Evolutionary conservation across 2,888 invertebrate species (phyloP), one percentile per base, ranked within the genome.

Genomic region (Thymelicus lineola): DNA sequence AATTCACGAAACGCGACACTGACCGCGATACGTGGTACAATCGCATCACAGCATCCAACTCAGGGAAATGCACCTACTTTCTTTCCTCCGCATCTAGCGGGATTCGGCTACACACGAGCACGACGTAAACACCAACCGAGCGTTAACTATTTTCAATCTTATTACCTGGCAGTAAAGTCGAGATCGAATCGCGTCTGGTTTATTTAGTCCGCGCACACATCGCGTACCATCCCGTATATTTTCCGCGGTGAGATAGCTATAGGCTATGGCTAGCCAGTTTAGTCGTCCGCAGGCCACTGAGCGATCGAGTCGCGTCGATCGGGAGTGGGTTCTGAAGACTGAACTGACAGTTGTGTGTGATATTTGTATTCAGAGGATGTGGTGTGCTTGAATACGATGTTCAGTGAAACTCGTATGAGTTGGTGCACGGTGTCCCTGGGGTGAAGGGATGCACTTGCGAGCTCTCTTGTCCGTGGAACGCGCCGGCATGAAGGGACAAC

Each of bases 401-500:
- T 86, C 79, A 86, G 90, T 86, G 90, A 86, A 84, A 84, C 82
- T 82, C 85, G 85, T 83, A 87, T 84, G 83, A 81, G 79, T 82
- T 67, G 72, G 68, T 80, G 86, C 83, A 86, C 83, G 88, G 88
- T 89, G 82, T 80, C 82, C 82, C 78, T 84, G 82, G 85, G 85
- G 85, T 89, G 84, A 88, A 78, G 77, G 78, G 86, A 89, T 91
- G 90, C 89, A 88, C 82, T 84, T 90, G 84, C 82, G 87, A 80
- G 82, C 81, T 77, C 82, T 86, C 78, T 80, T 88, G 82, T 82
- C 86, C 71, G 80, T 82, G 78, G 87, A 86, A 77, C 83, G 84
- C 80, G 82, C 85, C 85, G 87, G 87, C 84, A 93, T 93, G 93
- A 92, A 91, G 89, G 93, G 91, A 78, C 91, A 91, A 91, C 93